A percentile compares a stretch with the other conserved stretches of the same genome.
Evolutionary conservation across 2,113 vertebrate species (phyloP).

Genomic region (Odocoileus hemionus): DNA sequence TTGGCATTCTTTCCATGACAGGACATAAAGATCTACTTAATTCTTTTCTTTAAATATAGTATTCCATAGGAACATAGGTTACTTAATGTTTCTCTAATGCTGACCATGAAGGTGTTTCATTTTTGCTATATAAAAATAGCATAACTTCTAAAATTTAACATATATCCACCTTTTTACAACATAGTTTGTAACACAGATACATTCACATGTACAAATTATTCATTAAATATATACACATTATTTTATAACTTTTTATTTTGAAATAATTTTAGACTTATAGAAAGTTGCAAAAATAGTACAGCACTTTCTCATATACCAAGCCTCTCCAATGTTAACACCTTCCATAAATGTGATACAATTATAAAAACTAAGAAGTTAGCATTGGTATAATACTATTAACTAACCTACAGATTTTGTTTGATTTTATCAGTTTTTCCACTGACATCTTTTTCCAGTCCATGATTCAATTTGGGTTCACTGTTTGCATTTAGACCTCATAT

Average conservation of each 20-base stretch:
- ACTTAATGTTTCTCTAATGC: neutral
- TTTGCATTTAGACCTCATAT: neutral
- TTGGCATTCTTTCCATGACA: neutral
- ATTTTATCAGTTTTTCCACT: neutral
- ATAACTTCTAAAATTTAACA: neutral
- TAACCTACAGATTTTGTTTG: neutral
- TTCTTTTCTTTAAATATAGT: neutral
- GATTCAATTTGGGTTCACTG: neutral
- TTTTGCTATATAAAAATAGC: constrained; percentile 10
- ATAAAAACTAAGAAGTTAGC: neutral
- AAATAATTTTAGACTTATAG: constrained; percentile 12
- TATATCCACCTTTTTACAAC: neutral
- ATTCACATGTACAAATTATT: neutral
- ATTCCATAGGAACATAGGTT: neutral
- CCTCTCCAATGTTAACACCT: neutral
- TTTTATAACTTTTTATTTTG: constrained; percentile 7
- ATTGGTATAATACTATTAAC: neutral
- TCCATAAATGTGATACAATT: neutral
- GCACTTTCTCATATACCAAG: neutral
- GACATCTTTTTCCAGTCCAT: neutral
- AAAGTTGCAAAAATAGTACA: constrained; percentile 1
- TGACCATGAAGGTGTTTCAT: neutral
- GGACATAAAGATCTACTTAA: neutral
- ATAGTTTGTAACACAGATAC: neutral
- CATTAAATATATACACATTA: neutral